Base-by-base conservation (phyloP, 2,797 vertebrate genomes). In the Simalia tracyae region DNA sequence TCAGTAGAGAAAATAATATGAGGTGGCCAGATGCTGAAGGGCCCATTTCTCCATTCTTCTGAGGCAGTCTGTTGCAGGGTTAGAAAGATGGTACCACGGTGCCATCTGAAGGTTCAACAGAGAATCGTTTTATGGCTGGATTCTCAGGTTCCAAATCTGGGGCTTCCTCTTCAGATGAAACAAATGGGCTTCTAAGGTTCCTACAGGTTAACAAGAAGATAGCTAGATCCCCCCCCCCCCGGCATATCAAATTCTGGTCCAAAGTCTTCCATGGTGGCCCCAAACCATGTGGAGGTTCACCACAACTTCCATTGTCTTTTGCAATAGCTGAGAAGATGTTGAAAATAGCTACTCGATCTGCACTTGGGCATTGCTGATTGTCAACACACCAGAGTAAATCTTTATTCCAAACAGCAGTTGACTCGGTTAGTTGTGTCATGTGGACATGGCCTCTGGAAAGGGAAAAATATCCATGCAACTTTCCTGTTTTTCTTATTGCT, bases 31-130 rank as follows among this genome's bases (percentile, higher is more conserved):
- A 86, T 2, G 17, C 0, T 0, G 56, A 84, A 66, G 50, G 42
- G 86, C 93, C 14, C 2, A 92, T 90, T 90, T 68, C 0, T 60
- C 63, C 24, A 64, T 0, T 57, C 28, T 36, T 12, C 63, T 6
- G 5, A 76, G 90, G 93, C 88, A 89, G 59, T 1, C 24, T 2
- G 0, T 36, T 50, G 86, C 7, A 31, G 4, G 17, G 0, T 3
- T 11, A 1, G 89, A 90, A 90, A 3, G 88, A 81, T 0, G 93
- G 87, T 95, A 93, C 95, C 0, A 26, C 94, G 92, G 92, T 94
- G 95, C 95, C 95, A 93, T 68, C 94, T 94, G 84, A 85, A 93
- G 94, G 94, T 92, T 31, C 87, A 1, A 84, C 10, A 19, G 56
- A 60, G 28, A 59, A 64, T 50, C 4, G 7, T n/a, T 42, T 14